Conservation (phyloP, 1,140 invertebrate genomes). For the Drosophila athabasca region DNA sequence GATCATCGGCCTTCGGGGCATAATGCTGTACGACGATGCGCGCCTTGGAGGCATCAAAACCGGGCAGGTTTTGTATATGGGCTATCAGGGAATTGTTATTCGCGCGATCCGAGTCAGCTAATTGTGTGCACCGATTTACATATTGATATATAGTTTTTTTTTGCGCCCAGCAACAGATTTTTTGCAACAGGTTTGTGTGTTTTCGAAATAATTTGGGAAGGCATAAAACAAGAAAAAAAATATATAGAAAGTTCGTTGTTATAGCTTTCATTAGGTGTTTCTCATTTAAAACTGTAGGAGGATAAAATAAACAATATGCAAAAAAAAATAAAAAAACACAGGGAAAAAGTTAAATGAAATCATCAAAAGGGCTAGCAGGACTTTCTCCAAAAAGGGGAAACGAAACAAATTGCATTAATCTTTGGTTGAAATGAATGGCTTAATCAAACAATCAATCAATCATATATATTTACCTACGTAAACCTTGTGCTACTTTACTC, state of each 20-base stretch:
- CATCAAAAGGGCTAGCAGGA: constrained; percentile 54
- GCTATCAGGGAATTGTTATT: constrained; percentile 88
- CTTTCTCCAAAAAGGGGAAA: constrained; percentile 20
- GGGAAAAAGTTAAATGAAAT: constrained; percentile 10
- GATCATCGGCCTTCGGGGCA: constrained; percentile 84
- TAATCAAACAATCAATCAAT: constrained; percentile 21
- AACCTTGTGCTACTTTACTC: constrained; percentile 38
- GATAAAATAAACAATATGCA: constrained; percentile 34
- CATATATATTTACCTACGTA: constrained; percentile 35
- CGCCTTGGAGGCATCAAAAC: constrained; percentile 87
- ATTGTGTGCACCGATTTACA: constrained; percentile 40
- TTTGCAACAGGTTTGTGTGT: constrained; percentile 22
- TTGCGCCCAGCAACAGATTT: neutral
- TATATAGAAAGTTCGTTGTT: constrained; percentile 72
- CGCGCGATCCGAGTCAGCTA: constrained; percentile 83
- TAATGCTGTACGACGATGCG: constrained; percentile 87
- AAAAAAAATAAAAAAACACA: constrained; percentile 10
- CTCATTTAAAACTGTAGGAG: constrained; percentile 31
- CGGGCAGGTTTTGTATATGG: constrained; percentile 87
- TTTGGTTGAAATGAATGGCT: constrained; percentile 7
- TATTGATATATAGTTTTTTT: constrained; percentile 26
- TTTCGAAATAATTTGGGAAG: constrained; percentile 67
- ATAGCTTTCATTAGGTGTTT: constrained; percentile 53
- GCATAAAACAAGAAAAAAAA: constrained; percentile 78
- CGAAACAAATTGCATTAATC: constrained; percentile 6